Evolutionary conservation across 2,888 invertebrate species (phyloP), one percentile per base, ranked within the genome.

Genomic region (Stramonita haemastoma): DNA sequence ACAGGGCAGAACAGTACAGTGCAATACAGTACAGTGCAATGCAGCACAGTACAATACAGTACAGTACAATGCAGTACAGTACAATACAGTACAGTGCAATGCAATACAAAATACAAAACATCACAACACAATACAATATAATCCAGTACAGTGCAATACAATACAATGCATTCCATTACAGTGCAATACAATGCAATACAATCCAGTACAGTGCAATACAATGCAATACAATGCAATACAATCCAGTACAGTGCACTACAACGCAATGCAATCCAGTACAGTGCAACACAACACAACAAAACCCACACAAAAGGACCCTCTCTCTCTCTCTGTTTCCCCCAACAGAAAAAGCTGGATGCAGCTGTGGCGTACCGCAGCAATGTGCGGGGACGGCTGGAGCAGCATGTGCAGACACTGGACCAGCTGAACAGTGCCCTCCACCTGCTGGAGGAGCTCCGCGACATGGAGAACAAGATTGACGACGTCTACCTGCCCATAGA

Each of bases 391-490:
- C 92, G 95, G 19, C 93, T 96, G 56, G 95, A 95, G 90, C 92
- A 95, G 83, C 92, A 94, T 88, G 95, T 96, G n/a, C 93, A 93
- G 88, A 95, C 95, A 11, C 92, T 96, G 79, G 96, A 96, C 90
- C 95, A 96, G 91, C 93, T 96, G n/a, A 96, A 96, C 93, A 95
- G 95, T 90, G 94, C 95, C 17, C 92, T 96, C 46, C 94, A 95
- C 79, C 92, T 96, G 6, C 93, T 96, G 70, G 96, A 96, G 91
- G 96, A 96, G 90, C 92, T 96, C n/a, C 87, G 94, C 73, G 96
- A 96, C 92, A 95, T 95, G 95, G 96, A 96, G 91, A 95, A 96
- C 92, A 96, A 95, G 92, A 95, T 96, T 77, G 96, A 96, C 92
- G 94, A 92, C 87, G 95, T 96, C 87, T 96, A 96, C 91, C 94